These are phyloP conservation scores for Battus philenor DNA, from an alignment of 1,140 invertebrate species.

Conservation along the genomic window DNA sequence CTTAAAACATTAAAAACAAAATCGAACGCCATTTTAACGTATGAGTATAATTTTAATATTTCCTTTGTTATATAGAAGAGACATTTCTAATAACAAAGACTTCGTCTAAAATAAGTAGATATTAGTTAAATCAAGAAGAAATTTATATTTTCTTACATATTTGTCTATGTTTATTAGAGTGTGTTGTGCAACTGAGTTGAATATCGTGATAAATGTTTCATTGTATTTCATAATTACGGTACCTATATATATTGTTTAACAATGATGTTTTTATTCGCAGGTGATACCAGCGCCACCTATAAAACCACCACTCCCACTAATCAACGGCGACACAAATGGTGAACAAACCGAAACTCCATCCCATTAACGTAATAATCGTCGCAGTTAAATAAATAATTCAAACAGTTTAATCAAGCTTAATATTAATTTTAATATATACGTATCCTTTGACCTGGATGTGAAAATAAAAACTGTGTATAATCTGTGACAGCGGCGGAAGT, in stretches of 20 bases:
- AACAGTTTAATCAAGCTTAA: constrained; percentile 16
- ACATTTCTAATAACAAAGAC: no score
- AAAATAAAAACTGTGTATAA: constrained; percentile 16
- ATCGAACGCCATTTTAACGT: no score
- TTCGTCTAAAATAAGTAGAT: no score
- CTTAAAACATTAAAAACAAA: no score
- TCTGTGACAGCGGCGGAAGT: constrained; percentile 23
- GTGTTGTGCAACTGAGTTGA: no score
- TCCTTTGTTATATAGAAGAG: no score
- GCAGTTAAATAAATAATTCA: neutral
- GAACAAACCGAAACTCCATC: constrained; percentile 25
- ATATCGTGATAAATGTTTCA: no score
- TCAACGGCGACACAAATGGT: constrained; percentile 59
- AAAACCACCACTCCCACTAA: constrained; percentile 43
- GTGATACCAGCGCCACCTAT: constrained; percentile 67
- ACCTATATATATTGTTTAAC: neutral
- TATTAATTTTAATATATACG: constrained; percentile 15
- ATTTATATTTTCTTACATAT: no score
- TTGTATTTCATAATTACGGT: neutral
- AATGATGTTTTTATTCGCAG: constrained; percentile 27
- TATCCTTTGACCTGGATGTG: neutral
- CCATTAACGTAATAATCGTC: constrained; percentile 16
- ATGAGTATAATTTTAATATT: no score
- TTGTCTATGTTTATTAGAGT: no score
- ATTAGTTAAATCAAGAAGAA: no score